phyloP scores from a whole-genome alignment of 2,888 invertebrate species.

The Congeria kusceri region DNA sequence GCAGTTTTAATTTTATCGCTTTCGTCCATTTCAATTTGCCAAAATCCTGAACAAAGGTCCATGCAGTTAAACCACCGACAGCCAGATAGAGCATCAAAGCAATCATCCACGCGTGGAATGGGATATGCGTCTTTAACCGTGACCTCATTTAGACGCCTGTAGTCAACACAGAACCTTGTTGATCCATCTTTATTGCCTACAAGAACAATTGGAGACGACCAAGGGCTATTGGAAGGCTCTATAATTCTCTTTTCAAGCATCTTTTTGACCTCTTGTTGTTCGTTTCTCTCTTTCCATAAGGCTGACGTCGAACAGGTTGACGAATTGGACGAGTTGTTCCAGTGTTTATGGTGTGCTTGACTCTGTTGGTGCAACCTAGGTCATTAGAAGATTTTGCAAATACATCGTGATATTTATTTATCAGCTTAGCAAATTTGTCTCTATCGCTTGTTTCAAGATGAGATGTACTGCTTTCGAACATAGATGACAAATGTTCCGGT shows the following conservation, averaged over 20 bases:
- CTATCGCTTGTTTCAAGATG: slow-evolving; percentile 7
- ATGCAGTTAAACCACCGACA: slow-evolving; percentile 46
- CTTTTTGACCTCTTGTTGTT: slow-evolving; percentile 28
- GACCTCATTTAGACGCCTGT: slow-evolving; percentile 40
- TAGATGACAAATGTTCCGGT: slow-evolving; percentile 32
- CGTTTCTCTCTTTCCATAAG: slow-evolving; percentile 31
- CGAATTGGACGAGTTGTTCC: slow-evolving; percentile 33
- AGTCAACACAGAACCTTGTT: slow-evolving; percentile 41
- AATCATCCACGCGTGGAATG: slow-evolving; percentile 55
- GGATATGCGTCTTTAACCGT: slow-evolving; percentile 49
- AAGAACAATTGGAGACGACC: slow-evolving; percentile 43
- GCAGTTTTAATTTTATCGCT: slow-evolving; percentile 55
- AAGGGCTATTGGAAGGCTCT: slow-evolving; percentile 48
- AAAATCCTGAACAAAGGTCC: slow-evolving; percentile 55
- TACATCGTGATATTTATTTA: slow-evolving; percentile 24
- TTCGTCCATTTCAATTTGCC: slow-evolving; percentile 44
- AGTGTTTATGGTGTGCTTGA: slow-evolving; percentile 48
- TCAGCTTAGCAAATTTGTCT: neutral
- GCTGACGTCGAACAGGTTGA: slow-evolving; percentile 39
- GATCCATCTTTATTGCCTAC: slow-evolving; percentile 51
- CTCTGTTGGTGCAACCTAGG: slow-evolving; percentile 35
- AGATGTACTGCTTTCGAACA: slow-evolving; percentile 32
- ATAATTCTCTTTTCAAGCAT: slow-evolving; percentile 43
- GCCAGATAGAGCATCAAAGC: slow-evolving; percentile 53
- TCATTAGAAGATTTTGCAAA: slow-evolving; percentile 44